These are phyloP conservation scores for Caenorhabditis afra DNA, from an alignment of 2,888 invertebrate genomes.

Conservation along the genomic window DNA sequence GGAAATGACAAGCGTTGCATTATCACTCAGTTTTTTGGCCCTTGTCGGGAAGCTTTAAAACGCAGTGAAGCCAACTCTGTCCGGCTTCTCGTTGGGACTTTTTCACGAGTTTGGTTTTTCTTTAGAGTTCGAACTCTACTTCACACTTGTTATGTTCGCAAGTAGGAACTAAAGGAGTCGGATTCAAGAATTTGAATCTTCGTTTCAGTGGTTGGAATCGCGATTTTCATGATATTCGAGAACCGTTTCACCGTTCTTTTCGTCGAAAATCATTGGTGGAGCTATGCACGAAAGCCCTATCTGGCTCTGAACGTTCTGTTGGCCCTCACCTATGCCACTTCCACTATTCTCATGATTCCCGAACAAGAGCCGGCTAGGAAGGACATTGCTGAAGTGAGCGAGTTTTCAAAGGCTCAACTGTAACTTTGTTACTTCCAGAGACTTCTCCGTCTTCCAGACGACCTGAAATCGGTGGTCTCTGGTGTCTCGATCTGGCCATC, in stretches of 20 bases:
- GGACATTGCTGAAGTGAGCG: not conserved
- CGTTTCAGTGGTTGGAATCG: not conserved
- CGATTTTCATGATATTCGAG: not conserved
- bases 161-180: too few relatives aligned
- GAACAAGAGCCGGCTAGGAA: slow-evolving; percentile 7
- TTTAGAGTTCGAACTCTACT: not conserved
- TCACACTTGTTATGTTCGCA: not conserved
- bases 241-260: slow-evolving; percentile 5
- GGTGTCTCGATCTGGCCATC: slow-evolving; percentile 77
- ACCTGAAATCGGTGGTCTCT: too few relatives aligned
- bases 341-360: slow-evolving; percentile 7
- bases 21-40: too few relatives aligned
- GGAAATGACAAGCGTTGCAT: too few relatives aligned
- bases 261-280: not conserved
- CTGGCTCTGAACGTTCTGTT: not conserved
- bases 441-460: not conserved
- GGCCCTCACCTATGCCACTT: too few relatives aligned
- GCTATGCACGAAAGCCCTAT: not conserved
- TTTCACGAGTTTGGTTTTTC: not conserved
- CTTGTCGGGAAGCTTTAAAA: too few relatives aligned
- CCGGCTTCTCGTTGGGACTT: slow-evolving; percentile 2
- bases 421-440: not conserved
- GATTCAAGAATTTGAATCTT: too few relatives aligned
- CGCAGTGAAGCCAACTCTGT: slow-evolving; percentile 6
- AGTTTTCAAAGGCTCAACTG: not conserved